A percentile compares a stretch with the other conserved stretches of the same genome.
Evolutionary conservation across 64 coral and sea anemone genomes (phyloP).

Genomic region (Stylophora pistillata): DNA sequence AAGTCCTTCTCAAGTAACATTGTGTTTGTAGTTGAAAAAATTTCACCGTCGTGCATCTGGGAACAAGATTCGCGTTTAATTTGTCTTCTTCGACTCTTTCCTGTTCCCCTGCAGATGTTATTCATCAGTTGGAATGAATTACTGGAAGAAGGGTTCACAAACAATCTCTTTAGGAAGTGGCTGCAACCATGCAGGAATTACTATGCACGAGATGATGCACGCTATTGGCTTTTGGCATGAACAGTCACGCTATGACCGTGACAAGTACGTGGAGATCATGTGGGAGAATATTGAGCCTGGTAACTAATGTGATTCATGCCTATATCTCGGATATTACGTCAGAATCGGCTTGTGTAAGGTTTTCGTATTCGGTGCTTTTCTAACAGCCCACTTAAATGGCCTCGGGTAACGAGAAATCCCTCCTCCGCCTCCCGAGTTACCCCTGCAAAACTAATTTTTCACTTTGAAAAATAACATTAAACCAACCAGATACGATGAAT

Average conservation of each 20-base stretch:
- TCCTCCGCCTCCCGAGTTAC: too few relatives aligned
- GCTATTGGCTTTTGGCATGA: conserved; percentile 53
- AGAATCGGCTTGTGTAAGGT: neutral
- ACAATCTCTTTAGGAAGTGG: conserved; percentile 34
- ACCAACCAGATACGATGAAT: too few relatives aligned
- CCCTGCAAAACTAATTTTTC: too few relatives aligned
- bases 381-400: too few relatives aligned
- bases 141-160: conserved; percentile 11
- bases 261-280: conserved; percentile 34
- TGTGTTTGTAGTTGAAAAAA: too few relatives aligned
- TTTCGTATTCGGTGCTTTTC: too few relatives aligned
- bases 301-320: neutral
- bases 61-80: too few relatives aligned
- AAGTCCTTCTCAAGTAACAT: too few relatives aligned
- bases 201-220: conserved; percentile 58
- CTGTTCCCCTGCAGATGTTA: conserved; percentile 1
- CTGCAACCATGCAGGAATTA: conserved; percentile 23
- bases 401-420: too few relatives aligned
- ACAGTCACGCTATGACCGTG: conserved; percentile 46
- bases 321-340: neutral
- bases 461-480: too few relatives aligned
- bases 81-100: neutral
- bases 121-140: conserved; percentile 22
- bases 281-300: conserved; percentile 52
- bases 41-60: too few relatives aligned